phyloP scores from a whole-genome alignment of 2,113 vertebrate species.

The Otus sunia region DNA sequence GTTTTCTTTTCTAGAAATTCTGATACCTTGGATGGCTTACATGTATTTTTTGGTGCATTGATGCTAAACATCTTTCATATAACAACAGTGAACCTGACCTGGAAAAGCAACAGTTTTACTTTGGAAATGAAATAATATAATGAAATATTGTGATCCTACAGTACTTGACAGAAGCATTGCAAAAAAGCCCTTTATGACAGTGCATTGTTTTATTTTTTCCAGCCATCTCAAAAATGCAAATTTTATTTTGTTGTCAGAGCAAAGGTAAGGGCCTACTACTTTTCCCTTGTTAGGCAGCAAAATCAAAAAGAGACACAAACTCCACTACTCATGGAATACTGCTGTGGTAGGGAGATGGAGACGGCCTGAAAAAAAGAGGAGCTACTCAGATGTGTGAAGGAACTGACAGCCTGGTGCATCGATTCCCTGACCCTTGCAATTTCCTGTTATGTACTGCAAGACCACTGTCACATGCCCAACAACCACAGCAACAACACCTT shows the following conservation, averaged over 20 bases:
- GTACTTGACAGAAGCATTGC: not conserved
- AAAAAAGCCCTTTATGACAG: not conserved
- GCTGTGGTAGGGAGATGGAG: not conserved
- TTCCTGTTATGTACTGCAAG: not conserved
- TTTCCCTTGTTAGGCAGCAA: not conserved
- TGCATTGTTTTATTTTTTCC: not conserved
- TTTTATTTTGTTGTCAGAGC: not conserved
- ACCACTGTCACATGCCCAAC: not conserved
- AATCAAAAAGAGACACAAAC: not conserved
- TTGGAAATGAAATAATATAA: not conserved
- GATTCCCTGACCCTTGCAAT: not conserved
- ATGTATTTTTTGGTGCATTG: not conserved
- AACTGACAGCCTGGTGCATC: not conserved
- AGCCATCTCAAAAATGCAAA: not conserved
- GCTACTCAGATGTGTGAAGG: not conserved
- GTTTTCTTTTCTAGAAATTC: not conserved
- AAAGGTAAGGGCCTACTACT: not conserved
- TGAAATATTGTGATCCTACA: not conserved
- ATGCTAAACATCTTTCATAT: not conserved
- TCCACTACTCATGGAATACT: not conserved
- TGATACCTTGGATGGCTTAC: not conserved
- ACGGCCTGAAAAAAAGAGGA: not conserved
- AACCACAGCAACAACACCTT: rapidly evolving
- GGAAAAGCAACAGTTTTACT: not conserved
- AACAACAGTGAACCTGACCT: not conserved